Percentiles rank a stretch among this genome's conserved stretches.
phyloP scores from a whole-genome alignment of 2,797 vertebrate species.

The Pipistrellus kuhlii region DNA sequence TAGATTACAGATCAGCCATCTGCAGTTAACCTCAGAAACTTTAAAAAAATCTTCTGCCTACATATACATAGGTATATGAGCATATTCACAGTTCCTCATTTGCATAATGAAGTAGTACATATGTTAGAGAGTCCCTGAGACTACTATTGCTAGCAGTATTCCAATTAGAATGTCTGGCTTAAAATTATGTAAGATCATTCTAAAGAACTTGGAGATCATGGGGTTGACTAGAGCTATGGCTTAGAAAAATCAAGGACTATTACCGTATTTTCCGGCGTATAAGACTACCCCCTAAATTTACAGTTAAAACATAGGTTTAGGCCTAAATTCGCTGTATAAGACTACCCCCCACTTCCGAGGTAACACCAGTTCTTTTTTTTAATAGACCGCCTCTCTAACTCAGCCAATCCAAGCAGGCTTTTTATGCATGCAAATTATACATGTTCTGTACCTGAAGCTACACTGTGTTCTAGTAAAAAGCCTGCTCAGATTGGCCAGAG shows the following conservation, averaged over 20 bases:
- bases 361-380: too few relatives aligned
- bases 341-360: too few relatives aligned
- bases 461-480: too few relatives aligned
- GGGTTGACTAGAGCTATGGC: background rate
- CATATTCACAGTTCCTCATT: background rate
- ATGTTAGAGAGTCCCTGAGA: background rate
- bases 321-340: too few relatives aligned
- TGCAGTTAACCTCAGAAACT: background rate
- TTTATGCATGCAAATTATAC: too few relatives aligned
- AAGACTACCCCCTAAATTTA: too few relatives aligned
- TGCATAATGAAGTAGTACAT: background rate
- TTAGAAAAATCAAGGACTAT: constrained; percentile 35
- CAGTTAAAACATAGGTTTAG: too few relatives aligned
- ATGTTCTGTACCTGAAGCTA: too few relatives aligned
- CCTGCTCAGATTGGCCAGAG: too few relatives aligned
- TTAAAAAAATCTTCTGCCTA: background rate
- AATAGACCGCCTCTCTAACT: too few relatives aligned
- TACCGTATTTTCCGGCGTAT: background rate
- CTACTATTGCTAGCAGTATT: background rate
- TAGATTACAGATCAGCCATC: background rate
- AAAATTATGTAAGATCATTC: background rate
- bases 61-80: background rate
- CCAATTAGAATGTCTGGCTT: background rate
- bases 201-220: background rate
- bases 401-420: too few relatives aligned